Percentiles rank a stretch among this genome's conserved stretches.
Conservation (phyloP, 2,888 invertebrate genomes). For the Oeneis ivallda region DNA sequence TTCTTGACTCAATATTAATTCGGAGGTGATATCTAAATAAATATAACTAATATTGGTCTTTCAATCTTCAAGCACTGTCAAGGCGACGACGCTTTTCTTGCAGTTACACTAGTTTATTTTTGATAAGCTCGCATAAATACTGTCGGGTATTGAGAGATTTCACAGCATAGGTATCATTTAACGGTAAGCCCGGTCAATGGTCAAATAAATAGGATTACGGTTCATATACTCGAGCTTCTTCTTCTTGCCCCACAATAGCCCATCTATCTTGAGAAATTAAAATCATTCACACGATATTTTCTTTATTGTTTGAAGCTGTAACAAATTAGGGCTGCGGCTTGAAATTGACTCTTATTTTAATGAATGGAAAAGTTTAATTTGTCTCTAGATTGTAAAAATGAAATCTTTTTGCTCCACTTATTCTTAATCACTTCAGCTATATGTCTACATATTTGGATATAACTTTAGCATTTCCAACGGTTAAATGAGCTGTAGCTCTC, state of each 20-base stretch:
- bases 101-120: not conserved
- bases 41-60: too few relatives aligned
- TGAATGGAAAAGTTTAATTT: slow-evolving; percentile 6
- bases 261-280: slow-evolving; percentile 54
- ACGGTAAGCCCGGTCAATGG: slow-evolving; percentile 40
- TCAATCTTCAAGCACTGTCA: too few relatives aligned
- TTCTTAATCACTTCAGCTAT: slow-evolving; percentile 4
- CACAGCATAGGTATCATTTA: slow-evolving; percentile 26
- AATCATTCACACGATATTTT: slow-evolving; percentile 58
- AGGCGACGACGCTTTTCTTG: too few relatives aligned
- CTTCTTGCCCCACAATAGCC: slow-evolving; percentile 58
- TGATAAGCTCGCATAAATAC: slow-evolving; percentile 12
- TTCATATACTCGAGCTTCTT: slow-evolving; percentile 27
- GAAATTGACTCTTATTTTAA: slow-evolving; percentile 8
- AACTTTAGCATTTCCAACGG: not conserved
- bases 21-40: too few relatives aligned
- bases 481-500: not conserved
- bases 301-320: slow-evolving; percentile 37
- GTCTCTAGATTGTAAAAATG: not conserved
- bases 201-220: slow-evolving; percentile 42
- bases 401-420: not conserved
- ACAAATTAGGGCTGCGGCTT: slow-evolving; percentile 12
- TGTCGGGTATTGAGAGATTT: slow-evolving; percentile 11
- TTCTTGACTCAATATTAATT: not conserved
- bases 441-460: not conserved